Conservation (phyloP, 2,888 invertebrate species). For the Synergus gifuensis region DNA sequence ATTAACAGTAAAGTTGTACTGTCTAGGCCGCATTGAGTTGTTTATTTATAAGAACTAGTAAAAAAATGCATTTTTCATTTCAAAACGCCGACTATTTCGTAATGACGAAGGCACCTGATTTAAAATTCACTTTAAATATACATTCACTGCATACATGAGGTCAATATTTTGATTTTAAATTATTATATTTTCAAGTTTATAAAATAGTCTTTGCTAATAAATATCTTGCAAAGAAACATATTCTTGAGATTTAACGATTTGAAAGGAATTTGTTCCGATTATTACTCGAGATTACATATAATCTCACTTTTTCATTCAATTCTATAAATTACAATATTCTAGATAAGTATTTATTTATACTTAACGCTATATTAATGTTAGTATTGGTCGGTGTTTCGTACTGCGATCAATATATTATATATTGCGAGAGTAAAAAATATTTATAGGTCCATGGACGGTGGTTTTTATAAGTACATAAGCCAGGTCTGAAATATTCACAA, state of each 20-base stretch:
- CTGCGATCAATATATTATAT: neutral
- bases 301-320: neutral
- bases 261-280: neutral
- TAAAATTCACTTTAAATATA: neutral
- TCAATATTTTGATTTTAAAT: neutral
- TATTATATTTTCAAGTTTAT: neutral
- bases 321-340: neutral
- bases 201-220: neutral
- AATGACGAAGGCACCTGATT: neutral
- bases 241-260: neutral
- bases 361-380: neutral
- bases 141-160: neutral
- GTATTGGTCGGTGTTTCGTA: neutral
- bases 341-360: neutral
- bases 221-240: too few relatives aligned
- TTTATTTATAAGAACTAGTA: neutral
- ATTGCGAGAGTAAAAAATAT: neutral
- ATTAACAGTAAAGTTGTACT: neutral
- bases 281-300: neutral
- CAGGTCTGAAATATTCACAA: neutral
- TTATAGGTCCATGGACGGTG: neutral
- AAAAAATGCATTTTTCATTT: neutral
- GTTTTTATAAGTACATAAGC: conserved; percentile 25
- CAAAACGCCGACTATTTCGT: neutral
- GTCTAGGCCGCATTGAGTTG: neutral